phyloP scores from a whole-genome alignment of 1,140 invertebrate species.

The Diploscapter pachys region DNA sequence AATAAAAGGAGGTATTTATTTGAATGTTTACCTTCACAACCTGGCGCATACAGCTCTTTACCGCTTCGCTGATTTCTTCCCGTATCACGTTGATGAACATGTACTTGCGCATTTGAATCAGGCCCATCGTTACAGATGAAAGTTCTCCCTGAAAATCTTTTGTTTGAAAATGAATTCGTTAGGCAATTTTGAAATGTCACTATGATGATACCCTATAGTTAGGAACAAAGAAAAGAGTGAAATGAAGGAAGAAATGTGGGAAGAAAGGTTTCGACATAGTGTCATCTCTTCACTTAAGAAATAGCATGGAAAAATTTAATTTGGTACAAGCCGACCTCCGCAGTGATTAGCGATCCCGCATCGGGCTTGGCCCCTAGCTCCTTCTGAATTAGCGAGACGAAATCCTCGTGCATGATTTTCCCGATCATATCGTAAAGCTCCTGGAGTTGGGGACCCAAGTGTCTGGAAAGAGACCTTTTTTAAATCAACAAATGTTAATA shows the following conservation, averaged over 20 bases:
- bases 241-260: no score
- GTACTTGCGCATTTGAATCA: slow-evolving; percentile 58
- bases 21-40: slow-evolving; percentile 34
- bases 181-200: no score
- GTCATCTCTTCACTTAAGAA: no score
- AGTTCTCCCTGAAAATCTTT: slow-evolving; percentile 46
- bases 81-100: slow-evolving; percentile 49
- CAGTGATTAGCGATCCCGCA: slow-evolving; percentile 11
- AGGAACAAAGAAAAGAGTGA: no score
- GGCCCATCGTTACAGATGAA: slow-evolving; percentile 55
- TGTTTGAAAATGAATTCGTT: no score
- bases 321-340: slow-evolving; percentile 1
- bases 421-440: slow-evolving; percentile 94
- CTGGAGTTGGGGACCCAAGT: slow-evolving; percentile 85
- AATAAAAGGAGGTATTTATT: no score
- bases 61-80: slow-evolving; percentile 53
- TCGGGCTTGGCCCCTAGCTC: slow-evolving; percentile 82
- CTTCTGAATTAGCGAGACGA: slow-evolving; percentile 81
- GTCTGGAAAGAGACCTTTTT: slow-evolving; percentile 57
- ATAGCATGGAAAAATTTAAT: no score
- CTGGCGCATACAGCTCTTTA: slow-evolving; percentile 53
- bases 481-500: no score
- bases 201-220: no score
- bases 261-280: no score
- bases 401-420: slow-evolving; percentile 92